phyloP scores from a whole-genome alignment of 2,888 invertebrate species.

The Hybos culiciformis region DNA sequence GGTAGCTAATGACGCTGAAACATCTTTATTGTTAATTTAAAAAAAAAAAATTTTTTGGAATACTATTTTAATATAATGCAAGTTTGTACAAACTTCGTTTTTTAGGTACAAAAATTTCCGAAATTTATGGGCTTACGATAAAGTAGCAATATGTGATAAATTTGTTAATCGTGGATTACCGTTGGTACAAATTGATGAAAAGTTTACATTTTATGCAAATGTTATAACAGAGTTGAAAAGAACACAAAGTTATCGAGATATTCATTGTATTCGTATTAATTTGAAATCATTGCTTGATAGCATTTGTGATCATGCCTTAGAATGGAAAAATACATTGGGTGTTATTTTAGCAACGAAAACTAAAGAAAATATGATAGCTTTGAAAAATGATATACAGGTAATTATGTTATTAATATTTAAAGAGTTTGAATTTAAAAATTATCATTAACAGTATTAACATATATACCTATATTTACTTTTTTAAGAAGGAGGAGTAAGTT shows the following conservation, averaged over 20 bases:
- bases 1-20: too few relatives aligned
- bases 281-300: slow-evolving; percentile 53
- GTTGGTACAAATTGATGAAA: slow-evolving; percentile 59
- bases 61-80: background rate
- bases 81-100: background rate
- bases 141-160: slow-evolving; percentile 57
- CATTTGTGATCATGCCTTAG: slow-evolving; percentile 57
- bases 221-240: slow-evolving; percentile 51
- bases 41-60: background rate
- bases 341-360: slow-evolving; percentile 52
- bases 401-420: slow-evolving; percentile 25
- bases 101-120: slow-evolving; percentile 58
- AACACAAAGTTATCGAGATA: slow-evolving; percentile 46
- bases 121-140: slow-evolving; percentile 65
- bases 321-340: slow-evolving; percentile 69
- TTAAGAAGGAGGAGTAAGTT: too few relatives aligned
- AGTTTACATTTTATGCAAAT: slow-evolving; percentile 69
- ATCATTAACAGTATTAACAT: too few relatives aligned
- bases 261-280: slow-evolving; percentile 58
- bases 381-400: slow-evolving; percentile 58
- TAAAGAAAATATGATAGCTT: slow-evolving; percentile 48
- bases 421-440: too few relatives aligned
- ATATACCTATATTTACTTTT: too few relatives aligned
- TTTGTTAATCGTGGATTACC: slow-evolving; percentile 54
- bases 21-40: background rate